A percentile compares a stretch with the other conserved stretches of the same genome.
These are phyloP conservation scores for Graptemys geographica DNA, from an alignment of 2,797 vertebrate species.

Conservation along the genomic window DNA sequence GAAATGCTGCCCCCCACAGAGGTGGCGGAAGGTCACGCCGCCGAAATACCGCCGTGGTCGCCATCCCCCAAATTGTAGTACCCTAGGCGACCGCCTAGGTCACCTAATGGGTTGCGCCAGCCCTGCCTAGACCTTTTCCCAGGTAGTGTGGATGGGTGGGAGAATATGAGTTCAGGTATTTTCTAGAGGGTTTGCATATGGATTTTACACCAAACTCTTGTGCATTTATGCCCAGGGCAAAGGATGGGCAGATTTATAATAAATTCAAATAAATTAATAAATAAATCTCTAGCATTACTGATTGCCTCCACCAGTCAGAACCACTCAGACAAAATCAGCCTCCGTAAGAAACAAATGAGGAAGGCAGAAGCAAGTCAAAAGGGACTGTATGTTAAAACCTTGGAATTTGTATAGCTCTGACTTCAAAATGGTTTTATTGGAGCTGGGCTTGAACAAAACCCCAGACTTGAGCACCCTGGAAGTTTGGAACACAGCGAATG, in stretches of 20 bases:
- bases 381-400: not conserved
- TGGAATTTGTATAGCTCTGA: not conserved
- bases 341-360: not conserved
- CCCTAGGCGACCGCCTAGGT: too few relatives aligned
- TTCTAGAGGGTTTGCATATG: not conserved
- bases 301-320: not conserved
- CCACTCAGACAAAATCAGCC: not conserved
- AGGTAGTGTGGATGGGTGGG: not conserved
- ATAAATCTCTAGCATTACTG: not conserved
- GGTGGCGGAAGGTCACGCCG: too few relatives aligned
- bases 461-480: not conserved
- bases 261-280: slow-evolving; percentile 20
- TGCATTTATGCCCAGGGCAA: not conserved
- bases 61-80: too few relatives aligned
- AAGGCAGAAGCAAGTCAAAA: not conserved
- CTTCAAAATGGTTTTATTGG: not conserved
- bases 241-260: accelerated
- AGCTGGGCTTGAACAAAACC: not conserved
- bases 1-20: too few relatives aligned
- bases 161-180: not conserved
- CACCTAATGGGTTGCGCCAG: too few relatives aligned
- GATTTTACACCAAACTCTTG: not conserved
- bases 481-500: slow-evolving; percentile 1
- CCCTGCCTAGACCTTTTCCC: not conserved
- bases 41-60: too few relatives aligned